A percentile compares a stretch with the other conserved stretches of the same genome.
phyloP scores from a whole-genome alignment of 2,888 invertebrate species.

The Rhaphigaster nebulosa region DNA sequence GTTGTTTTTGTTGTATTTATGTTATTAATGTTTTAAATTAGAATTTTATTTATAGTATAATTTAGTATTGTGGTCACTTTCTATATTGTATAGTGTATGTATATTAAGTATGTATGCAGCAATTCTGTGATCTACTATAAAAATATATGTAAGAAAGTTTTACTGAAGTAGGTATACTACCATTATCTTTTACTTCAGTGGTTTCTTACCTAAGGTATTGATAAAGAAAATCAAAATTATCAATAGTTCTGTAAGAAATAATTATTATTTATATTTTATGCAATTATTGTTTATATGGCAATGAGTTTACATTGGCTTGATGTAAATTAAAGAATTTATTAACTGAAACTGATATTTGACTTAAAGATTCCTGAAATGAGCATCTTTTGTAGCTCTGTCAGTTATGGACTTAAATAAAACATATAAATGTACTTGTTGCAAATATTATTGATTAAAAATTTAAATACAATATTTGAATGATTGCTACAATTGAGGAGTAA shows the following conservation, averaged over 20 bases:
- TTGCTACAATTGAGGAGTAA: no score
- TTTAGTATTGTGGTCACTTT: not conserved
- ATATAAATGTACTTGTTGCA: no score
- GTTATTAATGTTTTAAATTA: not conserved
- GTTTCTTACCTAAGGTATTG: not conserved
- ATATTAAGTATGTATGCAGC: not conserved
- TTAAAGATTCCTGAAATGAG: not conserved
- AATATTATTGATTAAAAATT: no score
- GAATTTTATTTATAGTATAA: not conserved
- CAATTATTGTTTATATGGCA: not conserved
- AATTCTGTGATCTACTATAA: not conserved
- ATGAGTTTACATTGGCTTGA: not conserved
- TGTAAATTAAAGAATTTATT: not conserved
- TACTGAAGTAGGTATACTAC: not conserved
- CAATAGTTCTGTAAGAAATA: not conserved
- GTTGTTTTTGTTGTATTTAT: not conserved
- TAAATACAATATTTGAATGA: no score
- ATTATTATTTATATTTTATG: not conserved
- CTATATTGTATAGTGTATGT: not conserved
- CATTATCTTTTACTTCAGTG: not conserved
- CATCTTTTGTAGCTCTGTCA: not conserved
- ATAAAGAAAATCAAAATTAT: not conserved
- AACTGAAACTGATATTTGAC: not conserved
- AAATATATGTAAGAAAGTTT: not conserved
- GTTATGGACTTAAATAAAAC: no score